Evolutionary conservation across 2,888 invertebrate species (phyloP).

Genomic region (Automeris io): DNA sequence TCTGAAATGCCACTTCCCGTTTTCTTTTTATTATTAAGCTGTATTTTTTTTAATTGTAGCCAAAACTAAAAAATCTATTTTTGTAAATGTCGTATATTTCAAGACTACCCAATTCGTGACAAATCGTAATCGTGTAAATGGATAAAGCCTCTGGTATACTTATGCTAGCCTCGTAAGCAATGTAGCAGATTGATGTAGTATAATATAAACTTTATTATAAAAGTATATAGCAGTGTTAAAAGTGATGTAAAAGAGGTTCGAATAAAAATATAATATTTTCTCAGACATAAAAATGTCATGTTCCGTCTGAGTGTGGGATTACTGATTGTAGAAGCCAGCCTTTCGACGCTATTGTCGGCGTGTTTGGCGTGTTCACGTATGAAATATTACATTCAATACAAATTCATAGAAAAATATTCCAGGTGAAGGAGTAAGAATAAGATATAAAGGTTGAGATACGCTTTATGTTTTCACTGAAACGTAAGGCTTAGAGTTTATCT

Average conservation of each 20-base stretch:
- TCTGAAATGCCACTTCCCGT: too few species aligned
- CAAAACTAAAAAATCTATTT: too few species aligned
- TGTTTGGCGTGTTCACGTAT: constrained; percentile 22
- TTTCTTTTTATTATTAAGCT: background rate
- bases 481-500: background rate
- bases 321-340: background rate
- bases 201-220: too few species aligned
- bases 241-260: too few species aligned
- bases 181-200: too few species aligned
- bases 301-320: constrained; percentile 1
- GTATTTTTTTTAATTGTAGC: background rate
- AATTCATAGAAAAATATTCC: constrained; percentile 1
- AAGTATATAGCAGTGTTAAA: too few species aligned
- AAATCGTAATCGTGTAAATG: too few species aligned
- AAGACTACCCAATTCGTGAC: too few species aligned
- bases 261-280: too few species aligned
- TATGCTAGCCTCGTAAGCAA: too few species aligned
- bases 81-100: too few species aligned
- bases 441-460: constrained; percentile 1
- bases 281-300: background rate
- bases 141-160: too few species aligned
- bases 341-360: constrained; percentile 22
- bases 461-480: background rate
- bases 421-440: constrained; percentile 1
- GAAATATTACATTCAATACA: constrained; percentile 27